Base-by-base conservation (phyloP, 2,888 invertebrate genomes). In the Parnassius apollo region DNA sequence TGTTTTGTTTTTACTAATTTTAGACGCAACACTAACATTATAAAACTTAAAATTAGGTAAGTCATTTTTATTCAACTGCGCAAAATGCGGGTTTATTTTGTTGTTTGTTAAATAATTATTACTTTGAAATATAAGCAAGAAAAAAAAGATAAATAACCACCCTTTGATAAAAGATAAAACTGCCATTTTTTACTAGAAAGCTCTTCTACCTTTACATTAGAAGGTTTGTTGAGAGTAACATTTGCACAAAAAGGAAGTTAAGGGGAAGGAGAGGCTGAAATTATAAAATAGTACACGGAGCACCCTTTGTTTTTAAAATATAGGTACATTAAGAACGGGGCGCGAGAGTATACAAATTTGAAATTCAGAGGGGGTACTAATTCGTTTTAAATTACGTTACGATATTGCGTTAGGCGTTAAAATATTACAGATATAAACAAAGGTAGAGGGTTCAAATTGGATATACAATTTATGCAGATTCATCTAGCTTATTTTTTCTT, bases 331-430 rank as follows among this genome's bases (percentile, higher is more conserved):
- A 76, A 73, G 71, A 77, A 81, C 81, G 79, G 88, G 89, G 89
- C 82, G 85, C 79, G 81, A 82, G 88, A 75, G 82, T 88, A 90
- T 91, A 90, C 87, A 91, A 91, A 91, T 91, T 87, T 79, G 76
- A 74, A 77, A 78, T 81, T 76, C 78, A 67, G 83, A 83, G 86
- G 91, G 91, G 89, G 83, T 82, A 84, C 91, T 91, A 91, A 91
- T 91, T 91, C 81, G 88, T 88, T 91, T 91, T 87, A 91, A 91
- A 91, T 91, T 91, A 86, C 88, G 85, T 90, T 90, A 89, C 87
- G 87, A 89, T 91, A 91, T 91, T 91, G 82, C 89, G 75, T 85
- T 84, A 75, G 73, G 80, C 79, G 81, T 83, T 89, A 82, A 88
- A 86, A 86, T 91, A 88, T 90, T 75, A 84, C 83, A 74, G 82